A percentile compares a stretch with the other conserved stretches of the same genome.
Evolutionary conservation across 2,113 vertebrate genomes (phyloP).

Genomic region (Microtus pennsylvanicus): DNA sequence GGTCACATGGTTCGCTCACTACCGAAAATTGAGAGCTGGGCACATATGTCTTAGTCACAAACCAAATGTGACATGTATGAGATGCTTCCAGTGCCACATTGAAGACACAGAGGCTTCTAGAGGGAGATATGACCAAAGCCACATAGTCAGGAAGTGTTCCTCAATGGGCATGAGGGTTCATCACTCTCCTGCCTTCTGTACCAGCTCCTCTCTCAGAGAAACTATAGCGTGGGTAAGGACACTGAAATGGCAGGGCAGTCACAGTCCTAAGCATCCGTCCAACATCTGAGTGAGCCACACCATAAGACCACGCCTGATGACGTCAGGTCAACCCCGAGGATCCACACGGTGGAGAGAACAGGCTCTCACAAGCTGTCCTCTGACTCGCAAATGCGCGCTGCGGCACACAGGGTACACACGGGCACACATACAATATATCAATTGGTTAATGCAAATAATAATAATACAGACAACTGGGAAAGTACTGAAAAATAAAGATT

Average conservation of each 20-base stretch:
- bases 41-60: neutral
- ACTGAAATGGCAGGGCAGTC: neutral
- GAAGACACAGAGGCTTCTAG: neutral
- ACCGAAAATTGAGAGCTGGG: neutral
- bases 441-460: neutral
- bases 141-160: neutral
- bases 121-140: neutral
- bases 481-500: slow-evolving; percentile 62
- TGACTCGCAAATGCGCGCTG: neutral
- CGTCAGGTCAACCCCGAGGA: too few species aligned
- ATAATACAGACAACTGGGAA: slow-evolving; percentile 14
- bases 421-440: neutral
- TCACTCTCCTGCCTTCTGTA: neutral
- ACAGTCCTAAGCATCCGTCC: neutral
- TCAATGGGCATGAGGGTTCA: neutral
- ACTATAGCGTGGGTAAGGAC: neutral
- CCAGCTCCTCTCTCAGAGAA: neutral
- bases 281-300: neutral
- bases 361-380: neutral
- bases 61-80: neutral
- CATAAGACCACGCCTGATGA: neutral
- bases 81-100: neutral
- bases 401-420: rapidly evolving
- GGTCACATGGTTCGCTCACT: neutral
- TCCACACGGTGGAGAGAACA: neutral